phyloP scores from a whole-genome alignment of 2,888 invertebrate species.

The Entomobrya multifasciata region DNA sequence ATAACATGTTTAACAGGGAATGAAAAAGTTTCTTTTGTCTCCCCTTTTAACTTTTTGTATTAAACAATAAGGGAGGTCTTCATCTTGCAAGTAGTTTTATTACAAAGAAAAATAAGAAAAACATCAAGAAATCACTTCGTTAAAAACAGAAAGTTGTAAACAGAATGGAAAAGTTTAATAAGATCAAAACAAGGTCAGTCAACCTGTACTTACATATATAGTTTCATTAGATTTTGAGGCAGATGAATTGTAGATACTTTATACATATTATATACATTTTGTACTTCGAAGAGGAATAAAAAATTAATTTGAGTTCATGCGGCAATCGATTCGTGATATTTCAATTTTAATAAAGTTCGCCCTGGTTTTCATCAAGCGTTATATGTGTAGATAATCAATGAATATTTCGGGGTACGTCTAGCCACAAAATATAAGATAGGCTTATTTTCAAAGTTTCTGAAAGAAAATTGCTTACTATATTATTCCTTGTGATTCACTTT shows the following conservation, averaged over 20 bases:
- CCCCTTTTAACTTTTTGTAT: too few relatives aligned
- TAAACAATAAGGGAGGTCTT: conserved; percentile 24
- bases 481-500: too few relatives aligned
- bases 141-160: background rate
- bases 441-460: too few relatives aligned
- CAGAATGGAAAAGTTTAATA: background rate
- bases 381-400: too few relatives aligned
- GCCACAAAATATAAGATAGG: too few relatives aligned
- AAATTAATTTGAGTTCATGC: conserved; percentile 11
- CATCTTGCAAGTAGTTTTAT: background rate
- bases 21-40: background rate
- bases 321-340: conserved; percentile 29
- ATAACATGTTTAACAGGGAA: too few relatives aligned
- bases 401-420: too few relatives aligned
- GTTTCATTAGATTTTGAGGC: background rate
- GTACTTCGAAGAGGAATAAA: background rate
- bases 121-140: too few relatives aligned
- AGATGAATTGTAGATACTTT: background rate
- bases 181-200: background rate
- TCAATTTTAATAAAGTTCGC: conserved; percentile 13
- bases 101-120: background rate
- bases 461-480: too few relatives aligned
- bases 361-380: too few relatives aligned
- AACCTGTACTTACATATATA: background rate
- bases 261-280: background rate